Evolutionary conservation across 2,888 invertebrate species (phyloP).

Genomic region (Metacarcinus magister): DNA sequence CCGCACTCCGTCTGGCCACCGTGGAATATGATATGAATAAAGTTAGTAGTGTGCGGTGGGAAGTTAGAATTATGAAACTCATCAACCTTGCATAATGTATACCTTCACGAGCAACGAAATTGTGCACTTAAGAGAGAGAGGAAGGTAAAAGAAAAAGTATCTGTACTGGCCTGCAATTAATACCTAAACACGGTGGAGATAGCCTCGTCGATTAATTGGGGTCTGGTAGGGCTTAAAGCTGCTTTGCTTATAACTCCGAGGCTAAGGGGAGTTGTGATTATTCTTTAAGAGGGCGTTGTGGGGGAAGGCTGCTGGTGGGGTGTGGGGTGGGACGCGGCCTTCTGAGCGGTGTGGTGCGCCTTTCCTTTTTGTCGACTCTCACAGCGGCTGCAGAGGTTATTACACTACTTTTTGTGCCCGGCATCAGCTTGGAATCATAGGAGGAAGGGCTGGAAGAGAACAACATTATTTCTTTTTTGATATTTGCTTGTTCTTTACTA

Average conservation of each 20-base stretch:
- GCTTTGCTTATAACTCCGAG: not conserved
- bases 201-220: slow-evolving; percentile 13
- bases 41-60: not conserved
- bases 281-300: not conserved
- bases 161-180: not conserved
- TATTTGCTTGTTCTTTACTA: too few species aligned
- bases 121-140: not conserved
- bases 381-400: not conserved
- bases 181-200: not conserved
- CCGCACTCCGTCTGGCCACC: not conserved
- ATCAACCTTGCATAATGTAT: not conserved
- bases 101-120: not conserved
- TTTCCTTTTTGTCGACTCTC: not conserved
- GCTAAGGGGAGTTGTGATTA: not conserved
- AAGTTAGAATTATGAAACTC: not conserved
- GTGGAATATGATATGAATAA: not conserved
- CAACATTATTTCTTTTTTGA: not conserved
- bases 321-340: not conserved
- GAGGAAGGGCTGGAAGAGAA: not conserved
- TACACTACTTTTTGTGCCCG: slow-evolving; percentile 12
- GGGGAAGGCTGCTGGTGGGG: not conserved
- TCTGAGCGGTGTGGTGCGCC: not conserved
- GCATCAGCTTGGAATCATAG: not conserved
- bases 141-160: not conserved
- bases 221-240: slow-evolving; percentile 29